These are phyloP conservation scores for Drosophila athabasca DNA, from an alignment of 1,140 invertebrate genomes.

Conservation along the genomic window DNA sequence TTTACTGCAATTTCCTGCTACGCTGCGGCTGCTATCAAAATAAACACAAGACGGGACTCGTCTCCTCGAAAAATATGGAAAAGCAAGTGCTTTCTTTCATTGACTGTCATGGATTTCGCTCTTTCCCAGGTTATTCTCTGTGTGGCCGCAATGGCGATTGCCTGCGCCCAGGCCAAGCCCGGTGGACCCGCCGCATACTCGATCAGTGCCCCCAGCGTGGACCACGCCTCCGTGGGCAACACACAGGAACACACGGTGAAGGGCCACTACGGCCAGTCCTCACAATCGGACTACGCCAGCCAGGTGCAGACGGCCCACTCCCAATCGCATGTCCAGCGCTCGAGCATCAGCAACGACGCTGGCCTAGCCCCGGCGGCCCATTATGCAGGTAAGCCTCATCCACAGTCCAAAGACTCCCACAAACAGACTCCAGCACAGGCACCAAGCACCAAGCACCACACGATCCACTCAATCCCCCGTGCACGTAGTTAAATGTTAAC, in stretches of 20 bases:
- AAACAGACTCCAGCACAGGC: conserved; percentile 22
- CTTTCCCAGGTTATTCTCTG: conserved; percentile 72
- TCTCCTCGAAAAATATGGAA: no score
- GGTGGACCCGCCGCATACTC: conserved; percentile 85
- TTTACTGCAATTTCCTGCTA: conserved; percentile 71
- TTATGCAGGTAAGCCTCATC: conserved; percentile 59
- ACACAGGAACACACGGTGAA: conserved; percentile 86
- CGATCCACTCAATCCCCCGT: not conserved
- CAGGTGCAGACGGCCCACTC: conserved; percentile 85
- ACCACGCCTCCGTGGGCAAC: conserved; percentile 84
- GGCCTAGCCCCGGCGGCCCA: conserved; percentile 64
- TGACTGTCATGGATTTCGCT: not conserved
- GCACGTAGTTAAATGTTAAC: conserved; percentile 51
- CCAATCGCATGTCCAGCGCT: conserved; percentile 84
- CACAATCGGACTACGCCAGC: conserved; percentile 84
- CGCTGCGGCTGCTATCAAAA: not conserved
- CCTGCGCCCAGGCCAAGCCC: conserved; percentile 69
- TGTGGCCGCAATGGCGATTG: conserved; percentile 66
- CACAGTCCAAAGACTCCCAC: conserved; percentile 3
- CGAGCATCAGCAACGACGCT: conserved; percentile 85
- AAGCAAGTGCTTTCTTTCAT: not conserved
- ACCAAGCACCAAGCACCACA: conserved; percentile 22
- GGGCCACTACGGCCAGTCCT: conserved; percentile 85
- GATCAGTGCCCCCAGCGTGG: conserved; percentile 84
- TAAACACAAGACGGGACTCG: no score